phyloP scores from a whole-genome alignment of 2,113 vertebrate species.

The Paracyprichromis sp. region DNA sequence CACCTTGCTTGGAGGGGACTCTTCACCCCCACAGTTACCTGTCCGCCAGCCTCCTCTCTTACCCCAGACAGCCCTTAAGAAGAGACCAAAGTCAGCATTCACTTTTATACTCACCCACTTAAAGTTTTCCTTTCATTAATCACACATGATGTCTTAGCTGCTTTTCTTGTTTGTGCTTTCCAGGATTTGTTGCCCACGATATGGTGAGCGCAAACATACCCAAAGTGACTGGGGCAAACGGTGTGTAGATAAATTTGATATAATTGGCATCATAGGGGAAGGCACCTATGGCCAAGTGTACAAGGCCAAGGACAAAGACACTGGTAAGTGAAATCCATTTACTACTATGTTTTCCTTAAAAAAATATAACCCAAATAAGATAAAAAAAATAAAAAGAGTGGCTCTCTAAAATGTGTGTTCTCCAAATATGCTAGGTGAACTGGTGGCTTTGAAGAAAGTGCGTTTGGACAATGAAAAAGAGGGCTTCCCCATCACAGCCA shows the following conservation, averaged over 20 bases:
- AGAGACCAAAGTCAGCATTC: constrained; percentile 94
- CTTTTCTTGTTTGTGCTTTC: background rate
- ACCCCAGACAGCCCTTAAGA: constrained; percentile 84
- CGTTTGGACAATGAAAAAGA: constrained; percentile 97
- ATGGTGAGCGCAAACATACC: constrained; percentile 92
- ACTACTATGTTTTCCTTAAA: background rate
- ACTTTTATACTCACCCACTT: background rate
- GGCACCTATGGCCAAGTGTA: constrained; percentile 98
- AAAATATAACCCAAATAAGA: background rate
- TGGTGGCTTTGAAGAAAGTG: constrained; percentile 97
- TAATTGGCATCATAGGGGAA: constrained; percentile 96
- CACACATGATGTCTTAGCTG: background rate
- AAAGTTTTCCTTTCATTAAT: background rate
- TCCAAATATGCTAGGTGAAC: constrained; percentile 72
- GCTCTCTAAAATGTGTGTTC: background rate
- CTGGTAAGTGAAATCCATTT: constrained; percentile 69
- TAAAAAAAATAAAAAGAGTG: background rate
- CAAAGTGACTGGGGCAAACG: constrained; percentile 97
- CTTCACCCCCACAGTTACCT: constrained; percentile 87
- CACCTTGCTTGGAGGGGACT: constrained; percentile 81
- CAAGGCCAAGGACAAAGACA: constrained; percentile 98
- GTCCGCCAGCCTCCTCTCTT: constrained; percentile 79
- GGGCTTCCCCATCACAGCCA: constrained; percentile 97
- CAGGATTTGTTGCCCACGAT: constrained; percentile 98
- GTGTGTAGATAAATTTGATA: constrained; percentile 97